A percentile compares a stretch with the other conserved stretches of the same genome.
Evolutionary conservation across 2,113 vertebrate species (phyloP).

Genomic region (Thryonomys swinderianus): DNA sequence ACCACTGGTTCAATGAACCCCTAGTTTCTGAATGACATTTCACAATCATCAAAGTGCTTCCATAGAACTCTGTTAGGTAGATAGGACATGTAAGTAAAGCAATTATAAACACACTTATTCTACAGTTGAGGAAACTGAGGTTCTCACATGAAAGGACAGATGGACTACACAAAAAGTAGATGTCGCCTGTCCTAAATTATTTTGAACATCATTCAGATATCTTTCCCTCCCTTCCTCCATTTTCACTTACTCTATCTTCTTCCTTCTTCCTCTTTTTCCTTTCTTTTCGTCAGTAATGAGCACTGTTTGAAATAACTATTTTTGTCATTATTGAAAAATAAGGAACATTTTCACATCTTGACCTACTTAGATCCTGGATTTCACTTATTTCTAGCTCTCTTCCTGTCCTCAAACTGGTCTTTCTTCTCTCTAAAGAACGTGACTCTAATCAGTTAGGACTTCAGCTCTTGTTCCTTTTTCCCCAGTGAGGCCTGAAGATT

Average conservation of each 20-base stretch:
- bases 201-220: not conserved
- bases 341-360: not conserved
- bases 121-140: not conserved
- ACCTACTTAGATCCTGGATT: not conserved
- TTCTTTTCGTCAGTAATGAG: not conserved
- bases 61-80: not conserved
- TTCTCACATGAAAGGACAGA: not conserved
- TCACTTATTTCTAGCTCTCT: not conserved
- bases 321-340: not conserved
- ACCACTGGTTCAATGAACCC: not conserved
- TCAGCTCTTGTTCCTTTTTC: constrained; percentile 63
- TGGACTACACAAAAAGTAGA: not conserved
- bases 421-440: constrained; percentile 54
- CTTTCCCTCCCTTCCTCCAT: not conserved
- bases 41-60: not conserved
- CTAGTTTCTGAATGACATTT: not conserved
- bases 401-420: not conserved
- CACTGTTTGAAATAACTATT: constrained; percentile 7
- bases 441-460: constrained; percentile 76
- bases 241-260: not conserved
- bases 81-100: not conserved
- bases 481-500: constrained; percentile 62
- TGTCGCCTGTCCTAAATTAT: constrained; percentile 4
- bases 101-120: not conserved
- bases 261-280: accelerated